phyloP scores from a whole-genome alignment of 2,888 invertebrate species.

The Cephus pulcher region DNA sequence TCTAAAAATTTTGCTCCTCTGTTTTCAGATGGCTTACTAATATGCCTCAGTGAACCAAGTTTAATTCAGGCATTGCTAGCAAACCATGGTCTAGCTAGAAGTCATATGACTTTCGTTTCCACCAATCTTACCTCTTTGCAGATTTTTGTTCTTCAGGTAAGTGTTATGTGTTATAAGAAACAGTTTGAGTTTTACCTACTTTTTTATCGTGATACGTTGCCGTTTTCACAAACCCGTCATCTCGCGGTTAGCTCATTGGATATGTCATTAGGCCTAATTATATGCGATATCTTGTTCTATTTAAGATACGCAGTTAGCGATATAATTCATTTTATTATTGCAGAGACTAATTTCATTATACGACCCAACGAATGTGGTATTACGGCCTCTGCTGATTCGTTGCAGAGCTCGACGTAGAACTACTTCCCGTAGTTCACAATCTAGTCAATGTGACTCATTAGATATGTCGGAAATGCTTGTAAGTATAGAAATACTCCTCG shows the following conservation, averaged over 20 bases:
- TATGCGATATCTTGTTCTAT: neutral
- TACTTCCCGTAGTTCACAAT: constrained; percentile 67
- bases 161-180: constrained; percentile 6
- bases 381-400: constrained; percentile 67
- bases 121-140: constrained; percentile 70
- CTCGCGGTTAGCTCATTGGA: neutral
- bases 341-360: constrained; percentile 70
- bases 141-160: constrained; percentile 71
- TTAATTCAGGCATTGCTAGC: constrained; percentile 67
- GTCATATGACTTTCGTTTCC: constrained; percentile 68
- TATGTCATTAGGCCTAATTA: neutral
- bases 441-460: constrained; percentile 67
- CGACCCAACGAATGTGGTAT: constrained; percentile 73
- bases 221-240: neutral
- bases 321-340: neutral
- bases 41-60: constrained; percentile 64
- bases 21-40: constrained; percentile 67
- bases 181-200: neutral
- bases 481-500: constrained; percentile 26
- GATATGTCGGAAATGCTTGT: constrained; percentile 62
- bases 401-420: constrained; percentile 57
- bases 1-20: neutral
- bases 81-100: constrained; percentile 65
- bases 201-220: neutral
- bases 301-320: neutral